Conservation (phyloP, 2,797 vertebrate species). For the Micrastur ruficollis region DNA sequence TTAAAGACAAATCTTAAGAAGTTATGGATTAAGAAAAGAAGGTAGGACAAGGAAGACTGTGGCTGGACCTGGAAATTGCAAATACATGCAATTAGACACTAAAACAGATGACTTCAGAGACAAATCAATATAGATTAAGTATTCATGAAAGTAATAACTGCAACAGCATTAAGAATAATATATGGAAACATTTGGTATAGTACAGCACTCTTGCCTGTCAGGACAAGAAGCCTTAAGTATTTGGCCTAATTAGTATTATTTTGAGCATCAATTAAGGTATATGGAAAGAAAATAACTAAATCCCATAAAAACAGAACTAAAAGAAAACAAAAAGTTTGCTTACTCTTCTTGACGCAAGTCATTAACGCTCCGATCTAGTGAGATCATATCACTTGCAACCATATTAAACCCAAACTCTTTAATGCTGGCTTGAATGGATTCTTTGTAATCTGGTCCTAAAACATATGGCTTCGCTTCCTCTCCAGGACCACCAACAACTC, state of each 20-base stretch:
- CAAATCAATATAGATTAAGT: neutral
- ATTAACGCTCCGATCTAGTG: conserved; percentile 89
- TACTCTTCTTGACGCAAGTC: conserved; percentile 96
- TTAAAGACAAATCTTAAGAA: neutral
- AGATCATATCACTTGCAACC: conserved; percentile 99
- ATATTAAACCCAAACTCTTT: conserved; percentile 99
- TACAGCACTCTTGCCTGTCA: neutral
- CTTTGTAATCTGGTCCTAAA: conserved; percentile 92
- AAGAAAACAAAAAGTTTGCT: conserved; percentile 73
- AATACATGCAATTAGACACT: neutral
- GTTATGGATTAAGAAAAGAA: neutral
- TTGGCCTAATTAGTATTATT: neutral
- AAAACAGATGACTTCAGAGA: neutral
- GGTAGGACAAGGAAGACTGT: neutral
- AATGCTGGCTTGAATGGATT: conserved; percentile 89
- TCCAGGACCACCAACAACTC: conserved; percentile 87
- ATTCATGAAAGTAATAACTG: neutral
- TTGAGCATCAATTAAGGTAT: neutral
- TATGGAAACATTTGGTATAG: neutral
- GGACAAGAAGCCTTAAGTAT: neutral
- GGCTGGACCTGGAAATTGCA: neutral
- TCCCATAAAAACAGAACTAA: neutral
- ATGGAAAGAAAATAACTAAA: neutral
- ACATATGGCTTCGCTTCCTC: conserved; percentile 90
- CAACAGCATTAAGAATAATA: neutral